Base-by-base conservation (phyloP, 2,113 vertebrate species). In the Lucifuga dentata region DNA sequence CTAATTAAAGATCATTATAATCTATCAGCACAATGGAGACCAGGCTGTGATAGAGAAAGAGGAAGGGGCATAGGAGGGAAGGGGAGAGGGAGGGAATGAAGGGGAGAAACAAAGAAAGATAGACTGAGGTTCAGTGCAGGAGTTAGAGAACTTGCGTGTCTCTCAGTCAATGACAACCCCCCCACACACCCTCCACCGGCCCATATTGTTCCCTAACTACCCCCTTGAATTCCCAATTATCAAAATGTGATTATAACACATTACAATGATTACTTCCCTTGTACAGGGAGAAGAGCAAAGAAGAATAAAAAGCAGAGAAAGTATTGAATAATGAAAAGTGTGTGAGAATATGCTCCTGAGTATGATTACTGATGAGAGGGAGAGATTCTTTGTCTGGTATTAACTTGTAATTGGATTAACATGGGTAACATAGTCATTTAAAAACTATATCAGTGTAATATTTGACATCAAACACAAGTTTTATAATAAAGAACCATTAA, bases 1-100 rank as follows among this genome's bases (percentile, higher is more conserved):
- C 83, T 88, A 90, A 89, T 90, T 90, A 90, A 86, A 86, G 81
- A 85, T 89, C 88, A 90, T 90, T 90, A 88, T 82, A 89, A 88
- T 90, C 83, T 88, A 87, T 89, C 84, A 88, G 83, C 83, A 78
- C 79, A 72, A 77, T 79, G 78, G 78, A 76, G 73, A 74, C 73
- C 67, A 48, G 73, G 68, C 73, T 67, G 74, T 81, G 75, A 83
- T 82, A 52, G 73, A 79, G 75, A 68, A 69, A 10, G 56, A 55
- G 48, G 49, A 70, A 68, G 38, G 66, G 75, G 40, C 36, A 57
- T 17, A 2, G 20, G 35, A 39, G 76, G 63, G 61, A 68, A 52
- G 44, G 55, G 55, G 51, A 29, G 56, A 61, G 53, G 21, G n/a
- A 55, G 49, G 8, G 66, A 61, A 70, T 32, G 12, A 36, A 29